Evolutionary conservation across 1,140 invertebrate species (phyloP).

Genomic region (Zaprionus africanus): DNA sequence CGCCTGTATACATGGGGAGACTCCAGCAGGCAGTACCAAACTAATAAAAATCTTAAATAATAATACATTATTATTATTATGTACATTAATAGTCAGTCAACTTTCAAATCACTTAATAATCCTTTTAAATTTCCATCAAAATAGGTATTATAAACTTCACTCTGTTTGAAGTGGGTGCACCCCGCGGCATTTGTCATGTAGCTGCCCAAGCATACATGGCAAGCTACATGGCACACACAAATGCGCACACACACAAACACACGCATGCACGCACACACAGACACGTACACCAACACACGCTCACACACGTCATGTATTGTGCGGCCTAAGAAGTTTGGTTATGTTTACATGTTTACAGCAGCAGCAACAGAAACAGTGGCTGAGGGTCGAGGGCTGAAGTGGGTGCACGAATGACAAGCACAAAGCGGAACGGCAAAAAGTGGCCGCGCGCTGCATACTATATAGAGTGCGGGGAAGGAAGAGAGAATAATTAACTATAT

Average conservation of each 20-base stretch:
- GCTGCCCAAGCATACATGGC: conserved; percentile 53
- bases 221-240: conserved; percentile 53
- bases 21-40: conserved; percentile 35
- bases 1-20: conserved; percentile 60
- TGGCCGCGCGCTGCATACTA: not conserved
- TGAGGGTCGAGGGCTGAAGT: conserved; percentile 27
- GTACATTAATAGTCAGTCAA: not conserved
- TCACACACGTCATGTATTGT: conserved; percentile 63
- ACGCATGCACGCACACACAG: not conserved
- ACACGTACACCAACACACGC: conserved; percentile 14
- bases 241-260: conserved; percentile 2
- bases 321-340: conserved; percentile 59
- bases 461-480: not conserved
- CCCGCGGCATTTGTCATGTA: conserved; percentile 58
- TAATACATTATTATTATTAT: not conserved
- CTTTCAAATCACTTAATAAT: not conserved
- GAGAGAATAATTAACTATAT: not conserved
- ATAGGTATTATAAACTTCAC: not conserved
- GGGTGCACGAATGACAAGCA: conserved; percentile 50
- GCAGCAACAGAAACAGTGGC: conserved; percentile 25
- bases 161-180: conserved; percentile 11
- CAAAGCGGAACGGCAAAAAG: conserved; percentile 36
- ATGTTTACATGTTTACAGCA: conserved; percentile 55
- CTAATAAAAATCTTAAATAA: not conserved
- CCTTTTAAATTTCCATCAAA: not conserved